Evolutionary conservation across 1,140 invertebrate genomes (phyloP), one percentile per base, ranked within the genome.

Genomic region (Colletes latitarsis): DNA sequence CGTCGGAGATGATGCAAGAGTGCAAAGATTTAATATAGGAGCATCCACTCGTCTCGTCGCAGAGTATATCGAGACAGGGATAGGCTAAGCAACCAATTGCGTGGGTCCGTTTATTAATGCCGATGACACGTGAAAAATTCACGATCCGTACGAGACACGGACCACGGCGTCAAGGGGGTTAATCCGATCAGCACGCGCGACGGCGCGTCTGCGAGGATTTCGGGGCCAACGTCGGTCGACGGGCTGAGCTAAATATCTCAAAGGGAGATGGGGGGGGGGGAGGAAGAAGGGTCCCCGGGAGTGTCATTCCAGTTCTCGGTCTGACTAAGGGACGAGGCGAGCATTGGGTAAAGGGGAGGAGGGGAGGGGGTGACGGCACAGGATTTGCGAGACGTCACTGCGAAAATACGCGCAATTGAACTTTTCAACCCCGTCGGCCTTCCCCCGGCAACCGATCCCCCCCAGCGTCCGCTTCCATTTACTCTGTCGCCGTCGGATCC

Each of bases 371-470:
- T 15, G 67, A 55, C 53, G 62, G 74, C 53, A 74, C 88, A 90
- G 91, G 90, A 92, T 93, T 92, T 92, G 90, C 88, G 91, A 93
- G 91, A 91, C 91, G 89, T 89, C 90, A 91, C 87, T 87, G 85
- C 88, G 91, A 93, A 93, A 93, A 92, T 92, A 92, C 91, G 92
- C 90, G 92, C 92, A 93, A 93, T 93, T 93, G 91, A 93, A 93
- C 92, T 93, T 93, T 93, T 91, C 92, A 93, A 93, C 91, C 92
- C 91, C 85, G 86, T 87, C 83, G 82, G 85, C 60, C 81, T 86
- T 60, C 74, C 60, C 77, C 55, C 43, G 52, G 74, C 88, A 78
- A 76, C 81, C 83, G 73, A 79, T 78, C 63, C 75, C 74, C 64
- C 69, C 60, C 43, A 63, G 74, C 81, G 72, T 79, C 58, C 71